Evolutionary conservation across 2,888 invertebrate species (phyloP), one percentile per base, ranked within the genome.

Genomic region (Calameuta filiformis): DNA sequence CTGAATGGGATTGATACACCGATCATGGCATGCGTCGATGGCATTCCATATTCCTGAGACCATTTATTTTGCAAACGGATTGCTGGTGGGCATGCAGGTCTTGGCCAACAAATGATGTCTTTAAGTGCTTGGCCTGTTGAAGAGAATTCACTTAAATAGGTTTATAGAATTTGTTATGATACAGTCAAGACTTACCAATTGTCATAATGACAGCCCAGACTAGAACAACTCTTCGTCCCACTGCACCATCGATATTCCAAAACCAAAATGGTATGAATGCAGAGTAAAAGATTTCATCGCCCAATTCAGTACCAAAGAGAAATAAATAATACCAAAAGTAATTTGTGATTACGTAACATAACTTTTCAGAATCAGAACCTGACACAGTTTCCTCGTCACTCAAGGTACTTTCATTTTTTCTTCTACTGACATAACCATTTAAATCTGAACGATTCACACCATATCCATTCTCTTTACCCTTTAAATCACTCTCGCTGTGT

Each of bases 1-100:
- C 97, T 96, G 91, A 97, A 97, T 69, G 98, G 98, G 86, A 98
- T 96, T 1, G 96, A 96, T 30, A 97, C 94, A 1, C 96, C 97
- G 69, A 97, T 96, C 96, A 98, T 97, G 11, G 98, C 97, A 92
- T 98, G 98, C 1, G 98, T 98, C 23, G 98, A 98, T 1, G 98
- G 98, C 97, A 98, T 97, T 23, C 98, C 98, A 92, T 97, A 98
- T 90, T 98, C 98, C 84, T 96, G 92, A 1, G 96, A 95, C 96
- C 98, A 98, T 92, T 97, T 97, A 73, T 94, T 94, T 90, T 98
- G 98, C 73, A 98, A 91, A 85, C 96, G 94, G 81, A 96, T 94
- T 0, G 96, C 97, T 0, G 98, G 98, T 76, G 96, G 96, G 78
- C 93, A 94, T 0, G 95, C 94, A 0, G 98, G 98, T 81, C 98